Conservation (phyloP, 2,888 invertebrate species). For the Mantis religiosa region DNA sequence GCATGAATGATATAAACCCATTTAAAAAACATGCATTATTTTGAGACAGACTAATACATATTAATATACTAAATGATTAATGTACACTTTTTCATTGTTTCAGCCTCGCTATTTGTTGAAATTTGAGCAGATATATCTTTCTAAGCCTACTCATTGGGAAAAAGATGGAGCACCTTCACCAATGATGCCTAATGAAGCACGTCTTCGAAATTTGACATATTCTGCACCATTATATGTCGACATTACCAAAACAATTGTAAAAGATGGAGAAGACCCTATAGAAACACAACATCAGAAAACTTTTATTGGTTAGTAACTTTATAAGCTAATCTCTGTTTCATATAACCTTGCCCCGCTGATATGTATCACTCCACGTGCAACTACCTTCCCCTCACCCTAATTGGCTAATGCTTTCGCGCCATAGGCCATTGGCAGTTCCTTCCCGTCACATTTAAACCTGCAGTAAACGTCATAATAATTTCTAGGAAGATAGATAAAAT, state of each 20-base stretch:
- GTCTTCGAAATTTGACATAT: constrained; percentile 93
- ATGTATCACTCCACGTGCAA: no score
- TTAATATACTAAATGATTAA: background rate
- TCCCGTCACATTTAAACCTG: no score
- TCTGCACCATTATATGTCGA: constrained; percentile 99
- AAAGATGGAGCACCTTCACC: constrained; percentile 99
- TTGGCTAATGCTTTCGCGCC: no score
- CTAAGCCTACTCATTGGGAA: constrained; percentile 99
- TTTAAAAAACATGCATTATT: no score
- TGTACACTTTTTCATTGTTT: constrained; percentile 30
- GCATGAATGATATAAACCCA: no score
- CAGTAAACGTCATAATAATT: no score
- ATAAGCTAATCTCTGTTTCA: no score
- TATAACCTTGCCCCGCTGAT: no score
- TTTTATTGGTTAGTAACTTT: constrained; percentile 55
- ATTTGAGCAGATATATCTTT: constrained; percentile 98
- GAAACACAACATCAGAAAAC: constrained; percentile 69
- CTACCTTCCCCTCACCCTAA: no score
- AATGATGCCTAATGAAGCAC: constrained; percentile 99
- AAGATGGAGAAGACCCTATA: constrained; percentile 84
- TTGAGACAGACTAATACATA: no score
- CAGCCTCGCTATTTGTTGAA: constrained; percentile 86
- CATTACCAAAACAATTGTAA: constrained; percentile 92
- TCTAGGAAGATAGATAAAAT: no score
- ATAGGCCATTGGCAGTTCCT: no score